Evolutionary conservation across 1,140 invertebrate species (phyloP), one percentile per base, ranked within the genome.

Genomic region (Dryas iulia): DNA sequence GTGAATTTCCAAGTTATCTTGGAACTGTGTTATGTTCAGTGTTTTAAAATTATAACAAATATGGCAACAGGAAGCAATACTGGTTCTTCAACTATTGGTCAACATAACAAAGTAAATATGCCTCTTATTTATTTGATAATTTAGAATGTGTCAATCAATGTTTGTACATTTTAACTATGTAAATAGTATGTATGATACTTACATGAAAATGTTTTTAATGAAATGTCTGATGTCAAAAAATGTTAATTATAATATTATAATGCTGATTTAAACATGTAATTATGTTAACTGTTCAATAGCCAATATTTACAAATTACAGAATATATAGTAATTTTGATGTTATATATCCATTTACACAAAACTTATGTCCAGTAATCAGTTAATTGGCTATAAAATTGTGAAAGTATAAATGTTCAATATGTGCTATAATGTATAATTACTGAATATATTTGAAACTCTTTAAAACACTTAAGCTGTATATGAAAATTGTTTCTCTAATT

Each of bases 101-200:
- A 67, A 79, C 79, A 82, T 72, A 31, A 74, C 81, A 89, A 90
- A 90, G 89, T 91, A 91, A 91, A 86, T 91, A 91, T 91, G 28
- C 80, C 81, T 82, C 82, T 83, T 82, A 83, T 77, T 75, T 78
- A 63, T 83, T 77, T 84, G 59, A 69, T 83, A 81, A 10, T 24
- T 71, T 53, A 79, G 63, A 68, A 79, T 73, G 69, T 69, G 53
- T 75, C 76, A 56, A 56, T 70, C 14, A 21, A 18, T 47, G 33
- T 47, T 18, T 47, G 18, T 47, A 21, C 39, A 10, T 47, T 47
- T 47, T 2, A 21, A 47, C 14, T 47, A 21, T 47, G 39, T 47
- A 47, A 47, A 47, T 47, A 47, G 39, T 18, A 21, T 18, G 18
- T 47, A 47, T 18, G 5, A 47, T 21, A 21, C 18, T n/a, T n/a